Base-by-base conservation (phyloP, 2,113 vertebrate genomes). In the Elaphurus davidianus region DNA sequence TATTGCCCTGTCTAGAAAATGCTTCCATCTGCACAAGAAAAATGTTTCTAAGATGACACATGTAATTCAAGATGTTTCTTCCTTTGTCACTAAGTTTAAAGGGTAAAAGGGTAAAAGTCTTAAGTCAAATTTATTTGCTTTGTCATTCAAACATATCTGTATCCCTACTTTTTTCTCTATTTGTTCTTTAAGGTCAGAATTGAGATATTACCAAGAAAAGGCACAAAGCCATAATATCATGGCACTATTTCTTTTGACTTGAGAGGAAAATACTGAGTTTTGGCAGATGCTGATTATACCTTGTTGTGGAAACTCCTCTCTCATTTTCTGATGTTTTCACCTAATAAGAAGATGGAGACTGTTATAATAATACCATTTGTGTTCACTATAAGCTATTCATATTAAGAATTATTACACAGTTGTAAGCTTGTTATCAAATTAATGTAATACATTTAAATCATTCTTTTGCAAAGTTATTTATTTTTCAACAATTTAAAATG, bases 121-220 rank as follows among this genome's bases (percentile, higher is more conserved):
- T 93, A 8, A 28, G 57, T 47, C 3, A 98, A 67, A 98, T 91
- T 98, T 97, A 45, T 76, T 98, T 98, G 93, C 93, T 98, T 96
- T 98, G 95, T 96, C 94, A 59, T 97, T 93, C 59, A 98, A 83
- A 97, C 91, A 55, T 92, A 93, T 84, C 90, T 98, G 64, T 98
- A 96, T 96, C 96, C 88, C 97, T 45, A 93, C 95, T 97, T 95
- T 96, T 97, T 97, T 71, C 96, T 98, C 10, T 82, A 3, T 64
- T 92, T 90, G 40, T 33, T 67, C 96, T 93, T 90, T 71, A 4
- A 95, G 98, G 98, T 98, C 95, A 98, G 96, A 97, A 97, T 93
- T 97, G 97, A 98, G 97, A 98, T 83, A 97, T 97, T 98, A 96
- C 96, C 97, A 96, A 97, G 88, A 91, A 97, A 99, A 98, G 98